Conservation (phyloP, 2,888 invertebrate species). For the Drosophila dives region DNA sequence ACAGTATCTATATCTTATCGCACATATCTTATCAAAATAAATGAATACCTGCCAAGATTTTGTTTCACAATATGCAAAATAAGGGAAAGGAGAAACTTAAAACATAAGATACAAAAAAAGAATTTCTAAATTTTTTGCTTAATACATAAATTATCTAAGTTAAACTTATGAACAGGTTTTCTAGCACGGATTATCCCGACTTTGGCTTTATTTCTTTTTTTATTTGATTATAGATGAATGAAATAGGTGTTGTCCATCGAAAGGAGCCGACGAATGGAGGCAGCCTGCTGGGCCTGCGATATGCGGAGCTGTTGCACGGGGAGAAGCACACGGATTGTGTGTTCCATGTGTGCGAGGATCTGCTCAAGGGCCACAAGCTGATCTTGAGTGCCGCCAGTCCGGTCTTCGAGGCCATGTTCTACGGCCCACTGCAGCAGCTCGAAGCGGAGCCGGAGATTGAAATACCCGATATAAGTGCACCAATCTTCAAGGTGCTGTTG, state of each 20-base stretch:
- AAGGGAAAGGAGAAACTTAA: slow-evolving; percentile 44
- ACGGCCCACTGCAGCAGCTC: slow-evolving; percentile 87
- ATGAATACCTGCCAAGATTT: slow-evolving; percentile 6
- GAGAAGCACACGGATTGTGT: slow-evolving; percentile 84
- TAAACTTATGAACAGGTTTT: slow-evolving; percentile 45
- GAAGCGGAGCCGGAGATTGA: slow-evolving; percentile 86
- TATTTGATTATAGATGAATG: slow-evolving; percentile 53
- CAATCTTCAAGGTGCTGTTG: slow-evolving; percentile 84
- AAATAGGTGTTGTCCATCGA: slow-evolving; percentile 56
- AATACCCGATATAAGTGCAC: slow-evolving; percentile 84
- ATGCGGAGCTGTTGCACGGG: slow-evolving; percentile 77
- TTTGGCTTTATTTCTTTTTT: slow-evolving; percentile 13
- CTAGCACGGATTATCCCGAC: slow-evolving; percentile 19
- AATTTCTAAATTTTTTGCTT: slow-evolving; percentile 44
- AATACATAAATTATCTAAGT: slow-evolving; percentile 22
- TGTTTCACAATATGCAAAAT: slow-evolving; percentile 41
- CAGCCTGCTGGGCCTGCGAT: slow-evolving; percentile 74
- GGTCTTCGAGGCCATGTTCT: slow-evolving; percentile 96
- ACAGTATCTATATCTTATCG: not conserved
- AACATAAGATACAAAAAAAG: not conserved
- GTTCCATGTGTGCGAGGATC: slow-evolving; percentile 80
- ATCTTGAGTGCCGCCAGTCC: slow-evolving; percentile 94
- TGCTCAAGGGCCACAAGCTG: slow-evolving; percentile 91
- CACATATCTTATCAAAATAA: not conserved
- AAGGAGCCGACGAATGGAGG: slow-evolving; percentile 57